These are phyloP conservation scores for Gasterosteus nipponicus DNA, from an alignment of 2,113 vertebrate genomes.

Conservation along the genomic window DNA sequence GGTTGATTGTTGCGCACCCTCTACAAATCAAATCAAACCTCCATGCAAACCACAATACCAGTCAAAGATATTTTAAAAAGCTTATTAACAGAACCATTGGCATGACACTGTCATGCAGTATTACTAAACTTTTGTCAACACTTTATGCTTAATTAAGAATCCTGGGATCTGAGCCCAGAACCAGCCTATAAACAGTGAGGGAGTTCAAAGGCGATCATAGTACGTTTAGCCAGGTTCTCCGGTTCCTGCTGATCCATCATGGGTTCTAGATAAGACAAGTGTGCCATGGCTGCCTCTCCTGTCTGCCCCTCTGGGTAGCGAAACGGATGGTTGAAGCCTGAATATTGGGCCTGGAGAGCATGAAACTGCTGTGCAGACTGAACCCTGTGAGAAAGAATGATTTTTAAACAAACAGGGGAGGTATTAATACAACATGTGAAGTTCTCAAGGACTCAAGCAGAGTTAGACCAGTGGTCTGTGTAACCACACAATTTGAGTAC, in stretches of 20 bases:
- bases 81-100: background rate
- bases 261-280: conserved; percentile 65
- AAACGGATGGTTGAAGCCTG: conserved; percentile 63
- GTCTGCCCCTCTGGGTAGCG: conserved; percentile 62
- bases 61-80: background rate
- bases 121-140: background rate
- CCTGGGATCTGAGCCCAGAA: background rate
- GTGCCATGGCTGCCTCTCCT: conserved; percentile 60
- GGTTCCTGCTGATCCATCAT: conserved; percentile 62
- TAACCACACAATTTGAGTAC: background rate
- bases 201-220: background rate
- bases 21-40: background rate
- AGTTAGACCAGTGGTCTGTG: too few species aligned
- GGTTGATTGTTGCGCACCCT: background rate
- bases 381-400: conserved; percentile 66
- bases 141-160: background rate
- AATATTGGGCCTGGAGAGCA: conserved; percentile 66
- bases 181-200: background rate
- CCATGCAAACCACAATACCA: background rate
- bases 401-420: background rate
- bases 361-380: conserved; percentile 76
- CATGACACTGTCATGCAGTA: background rate
- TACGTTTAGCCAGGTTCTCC: conserved; percentile 69
- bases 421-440: background rate
- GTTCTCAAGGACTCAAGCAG: background rate